phyloP scores from a whole-genome alignment of 2,888 invertebrate genomes.

The Erebia palarica region DNA sequence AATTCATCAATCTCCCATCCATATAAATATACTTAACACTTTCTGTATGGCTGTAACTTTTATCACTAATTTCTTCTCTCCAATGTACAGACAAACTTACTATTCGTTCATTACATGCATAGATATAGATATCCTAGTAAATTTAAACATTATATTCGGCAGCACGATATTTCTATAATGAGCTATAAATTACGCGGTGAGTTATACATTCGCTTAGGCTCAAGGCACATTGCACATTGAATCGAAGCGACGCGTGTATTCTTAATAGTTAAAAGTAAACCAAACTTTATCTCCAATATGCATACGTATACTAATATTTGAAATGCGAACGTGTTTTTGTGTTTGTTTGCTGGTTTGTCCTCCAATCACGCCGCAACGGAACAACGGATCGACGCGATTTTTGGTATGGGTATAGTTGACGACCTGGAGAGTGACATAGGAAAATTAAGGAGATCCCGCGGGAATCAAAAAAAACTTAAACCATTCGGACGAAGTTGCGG shows the following conservation, averaged over 20 bases:
- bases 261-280: not conserved
- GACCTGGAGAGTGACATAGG: too few relatives aligned
- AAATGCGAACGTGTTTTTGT: too few relatives aligned
- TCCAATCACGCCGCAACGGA: too few relatives aligned
- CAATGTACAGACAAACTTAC: constrained; percentile 17
- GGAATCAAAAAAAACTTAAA: too few relatives aligned
- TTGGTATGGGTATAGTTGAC: too few relatives aligned
- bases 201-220: constrained; percentile 59
- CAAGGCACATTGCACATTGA: not conserved
- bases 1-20: not conserved
- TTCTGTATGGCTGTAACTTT: not conserved
- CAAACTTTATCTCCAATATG: not conserved
- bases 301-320: too few relatives aligned
- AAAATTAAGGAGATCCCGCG: too few relatives aligned
- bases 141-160: constrained; percentile 55
- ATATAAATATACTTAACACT: not conserved
- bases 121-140: constrained; percentile 55
- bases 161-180: constrained; percentile 61
- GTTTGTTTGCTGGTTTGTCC: too few relatives aligned
- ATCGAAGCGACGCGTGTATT: not conserved
- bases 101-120: constrained; percentile 28
- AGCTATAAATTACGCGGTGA: constrained; percentile 71
- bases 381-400: too few relatives aligned
- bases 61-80: not conserved
- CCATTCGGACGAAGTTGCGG: too few relatives aligned